Percentiles rank a stretch among this genome's conserved stretches.
These are phyloP conservation scores for Petroica traversi DNA, from an alignment of 2,113 vertebrate species.

Conservation along the genomic window DNA sequence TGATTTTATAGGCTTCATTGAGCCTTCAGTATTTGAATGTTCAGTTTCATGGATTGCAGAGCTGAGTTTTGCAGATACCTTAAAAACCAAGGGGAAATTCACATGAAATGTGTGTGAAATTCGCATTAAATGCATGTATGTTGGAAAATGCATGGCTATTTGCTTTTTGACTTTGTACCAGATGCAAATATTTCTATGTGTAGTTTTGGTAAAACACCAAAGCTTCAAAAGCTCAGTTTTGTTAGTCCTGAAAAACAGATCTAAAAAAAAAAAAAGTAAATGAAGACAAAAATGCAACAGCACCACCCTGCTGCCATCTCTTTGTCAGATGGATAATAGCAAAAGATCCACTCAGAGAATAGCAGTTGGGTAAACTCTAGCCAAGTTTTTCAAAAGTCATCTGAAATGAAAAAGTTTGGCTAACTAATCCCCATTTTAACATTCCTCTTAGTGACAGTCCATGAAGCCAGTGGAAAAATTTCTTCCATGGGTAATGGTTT, in stretches of 20 bases:
- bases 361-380: background rate
- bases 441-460: background rate
- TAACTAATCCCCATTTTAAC: background rate
- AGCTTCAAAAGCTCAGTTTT: background rate
- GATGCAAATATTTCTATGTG: background rate
- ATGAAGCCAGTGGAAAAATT: background rate
- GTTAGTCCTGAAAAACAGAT: background rate
- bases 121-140: background rate
- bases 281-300: slow-evolving; percentile 35
- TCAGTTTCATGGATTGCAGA: background rate
- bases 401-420: background rate
- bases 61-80: background rate
- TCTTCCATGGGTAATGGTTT: background rate
- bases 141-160: background rate
- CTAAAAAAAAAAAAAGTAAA: background rate
- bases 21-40: background rate
- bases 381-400: background rate
- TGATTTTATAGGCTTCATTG: background rate
- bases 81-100: background rate
- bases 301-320: slow-evolving; percentile 55
- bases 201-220: background rate
- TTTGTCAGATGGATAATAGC: background rate
- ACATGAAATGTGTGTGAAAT: background rate
- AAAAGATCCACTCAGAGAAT: background rate
- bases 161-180: background rate